phyloP scores from a whole-genome alignment of 2,113 vertebrate genomes.

The Ochotona princeps region DNA sequence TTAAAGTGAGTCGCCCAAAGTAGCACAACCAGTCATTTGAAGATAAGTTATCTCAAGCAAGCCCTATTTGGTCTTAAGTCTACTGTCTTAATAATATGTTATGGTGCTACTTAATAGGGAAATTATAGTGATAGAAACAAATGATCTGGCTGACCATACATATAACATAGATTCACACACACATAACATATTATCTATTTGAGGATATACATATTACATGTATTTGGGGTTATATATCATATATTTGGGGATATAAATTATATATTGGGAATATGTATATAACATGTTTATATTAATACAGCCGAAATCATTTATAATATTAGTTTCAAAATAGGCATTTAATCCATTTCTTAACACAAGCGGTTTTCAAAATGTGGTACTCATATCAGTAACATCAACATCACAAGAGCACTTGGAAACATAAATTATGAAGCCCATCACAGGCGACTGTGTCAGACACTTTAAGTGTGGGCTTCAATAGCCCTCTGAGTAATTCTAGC shows the following conservation, averaged over 20 bases:
- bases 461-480: not conserved
- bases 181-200: not conserved
- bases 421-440: not conserved
- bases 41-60: not conserved
- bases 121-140: not conserved
- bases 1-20: not conserved
- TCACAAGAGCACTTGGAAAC: constrained; percentile 21
- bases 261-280: not conserved
- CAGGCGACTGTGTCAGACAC: not conserved
- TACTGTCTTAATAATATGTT: not conserved
- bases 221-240: not conserved
- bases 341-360: not conserved
- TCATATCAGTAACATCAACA: not conserved
- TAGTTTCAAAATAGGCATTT: not conserved
- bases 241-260: not conserved
- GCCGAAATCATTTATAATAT: not conserved
- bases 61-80: not conserved
- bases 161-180: not conserved
- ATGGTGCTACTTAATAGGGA: not conserved
- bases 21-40: not conserved
- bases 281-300: not conserved
- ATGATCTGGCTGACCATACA: not conserved
- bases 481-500: not conserved
- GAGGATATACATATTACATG: not conserved
- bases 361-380: not conserved